phyloP scores from a whole-genome alignment of 2,888 invertebrate species.

The Scaptomyza polygonia region DNA sequence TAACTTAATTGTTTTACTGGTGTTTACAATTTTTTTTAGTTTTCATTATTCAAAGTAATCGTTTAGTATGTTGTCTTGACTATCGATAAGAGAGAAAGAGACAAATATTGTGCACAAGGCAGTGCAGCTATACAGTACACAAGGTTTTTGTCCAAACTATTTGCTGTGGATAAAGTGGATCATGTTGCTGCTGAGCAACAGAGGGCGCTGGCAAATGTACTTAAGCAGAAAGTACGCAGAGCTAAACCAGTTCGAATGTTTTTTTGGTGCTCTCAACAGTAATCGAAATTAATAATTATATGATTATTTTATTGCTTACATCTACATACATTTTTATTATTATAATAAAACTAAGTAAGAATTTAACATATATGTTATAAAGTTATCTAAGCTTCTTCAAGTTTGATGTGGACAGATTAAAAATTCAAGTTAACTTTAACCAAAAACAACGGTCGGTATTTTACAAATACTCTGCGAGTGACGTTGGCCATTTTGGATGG shows the following conservation, averaged over 20 bases:
- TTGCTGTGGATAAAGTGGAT: background rate
- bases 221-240: too few relatives aligned
- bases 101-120: background rate
- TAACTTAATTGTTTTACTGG: too few relatives aligned
- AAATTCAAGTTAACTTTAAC: background rate
- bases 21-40: background rate
- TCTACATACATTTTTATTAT: too few relatives aligned
- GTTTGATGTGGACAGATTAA: background rate
- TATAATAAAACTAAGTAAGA: background rate
- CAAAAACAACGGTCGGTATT: conserved; percentile 2
- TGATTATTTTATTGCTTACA: too few relatives aligned
- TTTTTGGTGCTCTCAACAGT: background rate
- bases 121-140: background rate
- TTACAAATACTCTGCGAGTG: conserved; percentile 15
- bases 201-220: conserved; percentile 28
- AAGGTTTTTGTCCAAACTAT: conserved; percentile 23
- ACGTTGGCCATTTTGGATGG: conserved; percentile 53
- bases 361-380: background rate
- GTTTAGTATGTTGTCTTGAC: background rate
- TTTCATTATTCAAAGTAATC: conserved; percentile 16
- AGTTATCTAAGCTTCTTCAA: background rate
- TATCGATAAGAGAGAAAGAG: conserved; percentile 16
- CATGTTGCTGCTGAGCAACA: conserved; percentile 8
- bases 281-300: too few relatives aligned
- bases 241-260: background rate